Base-by-base conservation (phyloP, 2,797 vertebrate genomes). In the Meda fulgida region DNA sequence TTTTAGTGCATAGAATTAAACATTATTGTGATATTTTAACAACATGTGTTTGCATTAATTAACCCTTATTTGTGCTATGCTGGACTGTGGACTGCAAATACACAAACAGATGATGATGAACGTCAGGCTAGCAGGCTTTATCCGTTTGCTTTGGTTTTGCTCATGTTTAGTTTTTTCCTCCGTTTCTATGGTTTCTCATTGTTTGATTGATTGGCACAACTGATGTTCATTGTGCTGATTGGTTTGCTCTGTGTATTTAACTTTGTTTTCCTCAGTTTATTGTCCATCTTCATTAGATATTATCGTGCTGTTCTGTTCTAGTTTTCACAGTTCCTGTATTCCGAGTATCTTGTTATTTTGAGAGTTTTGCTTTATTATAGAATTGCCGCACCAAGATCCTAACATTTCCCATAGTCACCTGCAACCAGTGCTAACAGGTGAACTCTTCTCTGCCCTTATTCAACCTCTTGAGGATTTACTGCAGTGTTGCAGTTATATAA, bases 71-170 rank as follows among this genome's bases (percentile, higher is more conserved):
- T 14, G 26, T 21, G 0, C 19, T 6, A 3, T 63, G 58, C 10
- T 19, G 43, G 77, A 21, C 67, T 65, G 19, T 40, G 63, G 23
- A n/a, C 34, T 63, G 26, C 65, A 71, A 84, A 84, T 51, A 87
- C 38, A 40, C 21, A 7, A 55, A 21, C 11, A 11, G n/a, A n/a
- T 6, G 43, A 63, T 34, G 51, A 36, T 48, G 43, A 19, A 66
- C 19, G 2, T 80, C 26, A 80, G 8, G 53, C 53, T n/a, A 58
- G n/a, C 53, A 26, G 23, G 10, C 23, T 58, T 13, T 60, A 26
- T 60, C 23, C 5, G 55, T 26, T 60, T 60, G 23, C 4, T 60
- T 26, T 60, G 55, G 55, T 5, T 60, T 26, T 13, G 55, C 13
- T 60, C 23, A 60, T 60, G n/a, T 63, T 58, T n/a, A 4, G 55